Percentiles rank a stretch among this genome's conserved stretches.
These are phyloP conservation scores for Plagiodera versicolora DNA, from an alignment of 2,888 invertebrate species.

Conservation along the genomic window DNA sequence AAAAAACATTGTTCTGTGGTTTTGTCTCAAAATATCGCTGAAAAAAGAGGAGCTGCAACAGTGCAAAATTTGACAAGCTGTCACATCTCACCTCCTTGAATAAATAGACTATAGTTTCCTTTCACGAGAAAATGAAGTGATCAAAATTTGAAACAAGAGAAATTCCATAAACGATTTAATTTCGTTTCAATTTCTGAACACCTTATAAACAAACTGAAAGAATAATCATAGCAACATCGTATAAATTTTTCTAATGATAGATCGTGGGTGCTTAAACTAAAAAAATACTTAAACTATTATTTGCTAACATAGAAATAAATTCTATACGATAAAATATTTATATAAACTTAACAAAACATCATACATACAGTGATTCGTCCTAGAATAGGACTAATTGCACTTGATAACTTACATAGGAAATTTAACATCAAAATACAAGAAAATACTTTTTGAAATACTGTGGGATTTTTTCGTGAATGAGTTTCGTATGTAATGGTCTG, in stretches of 20 bases:
- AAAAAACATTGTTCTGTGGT: too few relatives aligned
- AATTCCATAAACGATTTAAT: too few relatives aligned
- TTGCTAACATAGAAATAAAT: neutral
- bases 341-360: slow-evolving; percentile 35
- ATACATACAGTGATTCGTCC: slow-evolving; percentile 21
- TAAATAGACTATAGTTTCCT: too few relatives aligned
- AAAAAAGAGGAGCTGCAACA: too few relatives aligned
- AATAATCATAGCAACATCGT: neutral
- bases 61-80: too few relatives aligned
- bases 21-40: too few relatives aligned
- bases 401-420: slow-evolving; percentile 29
- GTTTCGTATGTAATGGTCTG: too few relatives aligned
- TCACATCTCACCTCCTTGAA: too few relatives aligned
- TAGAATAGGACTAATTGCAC: slow-evolving; percentile 30
- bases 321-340: slow-evolving; percentile 13
- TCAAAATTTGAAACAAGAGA: too few relatives aligned
- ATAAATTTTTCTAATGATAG: neutral
- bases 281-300: neutral
- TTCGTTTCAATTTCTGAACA: too few relatives aligned
- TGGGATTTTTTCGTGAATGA: too few relatives aligned
- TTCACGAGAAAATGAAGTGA: too few relatives aligned
- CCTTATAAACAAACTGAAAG: neutral
- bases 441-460: slow-evolving; percentile 10
- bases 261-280: neutral
- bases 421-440: slow-evolving; percentile 24